Evolutionary conservation across 2,888 invertebrate genomes (phyloP).

Genomic region (Margaritifera margaritifera): DNA sequence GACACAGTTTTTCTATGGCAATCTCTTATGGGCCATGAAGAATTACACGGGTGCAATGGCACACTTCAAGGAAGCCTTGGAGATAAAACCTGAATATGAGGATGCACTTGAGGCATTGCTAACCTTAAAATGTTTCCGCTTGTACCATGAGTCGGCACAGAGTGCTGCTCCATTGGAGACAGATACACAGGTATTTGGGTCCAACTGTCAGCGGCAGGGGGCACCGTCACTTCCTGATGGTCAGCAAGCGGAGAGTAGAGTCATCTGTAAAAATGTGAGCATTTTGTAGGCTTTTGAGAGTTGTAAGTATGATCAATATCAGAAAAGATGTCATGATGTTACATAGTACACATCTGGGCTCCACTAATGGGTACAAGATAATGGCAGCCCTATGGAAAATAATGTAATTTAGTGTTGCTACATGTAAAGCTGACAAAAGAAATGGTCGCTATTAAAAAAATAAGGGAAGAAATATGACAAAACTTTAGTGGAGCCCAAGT

Average conservation of each 20-base stretch:
- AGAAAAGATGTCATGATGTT: too few relatives aligned
- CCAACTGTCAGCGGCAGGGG: conserved; percentile 35
- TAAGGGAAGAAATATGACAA: too few relatives aligned
- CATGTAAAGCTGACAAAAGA: too few relatives aligned
- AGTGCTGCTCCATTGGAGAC: conserved; percentile 60
- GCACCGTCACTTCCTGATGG: conserved; percentile 5
- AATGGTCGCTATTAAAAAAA: too few relatives aligned
- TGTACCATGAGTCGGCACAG: conserved; percentile 65
- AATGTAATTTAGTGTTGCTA: too few relatives aligned
- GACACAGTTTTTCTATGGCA: conserved; percentile 81
- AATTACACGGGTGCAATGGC: conserved; percentile 73
- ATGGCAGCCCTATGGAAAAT: too few relatives aligned
- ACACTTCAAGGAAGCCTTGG: conserved; percentile 68
- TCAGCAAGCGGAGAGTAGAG: conserved; percentile 61
- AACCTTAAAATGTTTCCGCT: conserved; percentile 68
- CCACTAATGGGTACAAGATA: too few relatives aligned
- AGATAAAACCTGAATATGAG: conserved; percentile 61
- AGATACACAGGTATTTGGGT: conserved; percentile 36
- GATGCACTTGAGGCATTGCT: conserved; percentile 64
- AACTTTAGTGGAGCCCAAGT: too few relatives aligned
- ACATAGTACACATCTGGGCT: too few relatives aligned
- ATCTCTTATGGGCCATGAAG: conserved; percentile 79
- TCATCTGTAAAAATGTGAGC: conserved; percentile 68
- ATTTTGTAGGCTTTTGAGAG: neutral
- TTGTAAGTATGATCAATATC: too few relatives aligned